phyloP scores from a whole-genome alignment of 2,113 vertebrate species.

The Apus apus region DNA sequence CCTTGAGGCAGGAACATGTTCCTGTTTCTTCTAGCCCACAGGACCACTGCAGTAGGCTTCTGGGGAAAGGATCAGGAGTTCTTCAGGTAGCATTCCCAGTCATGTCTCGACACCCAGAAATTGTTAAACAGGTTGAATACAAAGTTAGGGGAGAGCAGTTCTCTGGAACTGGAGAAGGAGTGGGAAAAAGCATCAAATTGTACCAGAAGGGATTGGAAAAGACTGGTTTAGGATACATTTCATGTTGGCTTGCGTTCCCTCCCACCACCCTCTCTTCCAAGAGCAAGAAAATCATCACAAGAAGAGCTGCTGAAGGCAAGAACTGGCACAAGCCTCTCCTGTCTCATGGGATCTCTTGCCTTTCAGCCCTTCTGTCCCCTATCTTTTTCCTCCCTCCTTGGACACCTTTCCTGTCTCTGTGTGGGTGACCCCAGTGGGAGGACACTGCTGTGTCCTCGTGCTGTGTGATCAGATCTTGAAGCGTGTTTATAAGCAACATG shows the following conservation, averaged over 20 bases:
- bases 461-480: background rate
- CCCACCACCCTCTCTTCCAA: background rate
- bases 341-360: background rate
- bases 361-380: rapidly evolving
- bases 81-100: background rate
- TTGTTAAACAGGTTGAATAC: background rate
- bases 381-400: background rate
- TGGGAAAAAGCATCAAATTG: background rate
- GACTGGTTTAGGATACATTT: background rate
- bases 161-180: background rate
- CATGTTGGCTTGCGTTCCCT: background rate
- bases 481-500: background rate
- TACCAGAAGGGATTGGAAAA: background rate
- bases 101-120: rapidly evolving
- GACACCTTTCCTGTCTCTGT: background rate
- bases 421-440: background rate
- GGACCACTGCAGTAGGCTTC: background rate
- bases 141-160: background rate
- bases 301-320: background rate
- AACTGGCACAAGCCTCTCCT: background rate
- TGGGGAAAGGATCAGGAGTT: background rate
- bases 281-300: background rate
- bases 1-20: background rate
- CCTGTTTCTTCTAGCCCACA: background rate
- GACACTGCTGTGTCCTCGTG: background rate